Evolutionary conservation across 2,113 vertebrate species (phyloP), one percentile per base, ranked within the genome.

Genomic region (Microtus oregoni): DNA sequence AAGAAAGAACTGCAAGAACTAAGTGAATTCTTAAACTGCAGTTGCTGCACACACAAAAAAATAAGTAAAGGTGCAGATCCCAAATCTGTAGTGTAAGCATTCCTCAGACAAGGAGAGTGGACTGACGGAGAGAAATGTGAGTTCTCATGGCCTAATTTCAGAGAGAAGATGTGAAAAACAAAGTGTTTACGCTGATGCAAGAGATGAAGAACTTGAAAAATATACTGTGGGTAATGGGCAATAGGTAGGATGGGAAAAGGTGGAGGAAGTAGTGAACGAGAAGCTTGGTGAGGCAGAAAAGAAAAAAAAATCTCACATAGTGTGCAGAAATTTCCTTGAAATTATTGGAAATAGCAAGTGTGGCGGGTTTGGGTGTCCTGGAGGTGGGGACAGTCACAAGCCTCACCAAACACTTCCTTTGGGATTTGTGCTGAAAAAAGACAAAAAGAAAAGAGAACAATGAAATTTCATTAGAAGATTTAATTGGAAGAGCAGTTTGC

Each of bases 391-490:
- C 96, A 96, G 20, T 86, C 99, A 99, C 22, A 38, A 99, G 99
- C 99, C 99, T 97, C 99, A 99, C 15, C 99, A 99, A 38, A 99
- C 99, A 7, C 99, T 99, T 8, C 99, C 99, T 32, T 99, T 99
- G 0, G 99, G 99, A 4, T 99, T 99, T 91, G 99, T 99, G 58
- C 58, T 41, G n/a, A 65, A 41, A 85, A 65, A 85, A 61, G 7
- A 47, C 79, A 41, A 15, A 83, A 83, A 83, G 22, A 32, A 41
- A 85, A 67, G 41, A 67, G 28, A 47, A 67, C 47, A 26, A 32
- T 32, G 82, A 44, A 38, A 86, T 86, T 47, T 86, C 28, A 47
- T 19, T 28, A 44, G 82, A 67, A 47, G 61, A 32, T 67, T 10
- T 86, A 67, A 85, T 1, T 67, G 61, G 32, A 63, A 65, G 82